Evolutionary conservation across 2,113 vertebrate species (phyloP), one percentile per base, ranked within the genome.

Genomic region (Trochalopteron elliotii): DNA sequence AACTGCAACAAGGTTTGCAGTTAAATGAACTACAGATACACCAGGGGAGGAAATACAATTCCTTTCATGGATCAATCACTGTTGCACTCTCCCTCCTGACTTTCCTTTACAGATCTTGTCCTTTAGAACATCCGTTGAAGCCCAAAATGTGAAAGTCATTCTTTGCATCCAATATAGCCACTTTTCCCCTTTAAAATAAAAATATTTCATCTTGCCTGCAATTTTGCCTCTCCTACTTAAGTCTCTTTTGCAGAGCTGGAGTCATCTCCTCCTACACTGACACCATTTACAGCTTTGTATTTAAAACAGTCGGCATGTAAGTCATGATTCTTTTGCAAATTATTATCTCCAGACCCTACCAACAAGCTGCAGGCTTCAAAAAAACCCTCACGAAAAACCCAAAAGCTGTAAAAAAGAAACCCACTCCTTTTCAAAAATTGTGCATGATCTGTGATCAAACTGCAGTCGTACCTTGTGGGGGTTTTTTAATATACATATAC

Each of bases 231-330:
- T 92, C 86, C 89, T 93, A 40, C 79, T 92, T 86, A 35, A 64
- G 93, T 74, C 71, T 95, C 83, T 89, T 89, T 49, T 81, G 76
- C 89, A 95, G 93, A 93, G 86, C 72, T 93, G 89, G 86, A 96
- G 93, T 94, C 92, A 96, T 95, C 90, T 92, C 90, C 93, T 96
- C 92, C 94, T 76, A 96, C 93, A 93, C 75, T 75, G 92, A 85
- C 95, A 86, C 82, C 95, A 93, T 93, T 97, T 95, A 74, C 85
- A 90, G 93, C 87, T 96, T 95, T 92, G 95, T 93, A 97, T 90
- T 96, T 96, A 88, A 96, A 96, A 94, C 79, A 94, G 94, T 97
- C 78, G 69, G 94, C 79, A 74, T 40, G 24, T 78, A 93, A 97
- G 94, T 93, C 88, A 94, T 95, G 93, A 96, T 94, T 97, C 94